Percentiles rank a stretch among this genome's conserved stretches.
Conservation (phyloP, 2,113 vertebrate species). For the Eulemur macaco region DNA sequence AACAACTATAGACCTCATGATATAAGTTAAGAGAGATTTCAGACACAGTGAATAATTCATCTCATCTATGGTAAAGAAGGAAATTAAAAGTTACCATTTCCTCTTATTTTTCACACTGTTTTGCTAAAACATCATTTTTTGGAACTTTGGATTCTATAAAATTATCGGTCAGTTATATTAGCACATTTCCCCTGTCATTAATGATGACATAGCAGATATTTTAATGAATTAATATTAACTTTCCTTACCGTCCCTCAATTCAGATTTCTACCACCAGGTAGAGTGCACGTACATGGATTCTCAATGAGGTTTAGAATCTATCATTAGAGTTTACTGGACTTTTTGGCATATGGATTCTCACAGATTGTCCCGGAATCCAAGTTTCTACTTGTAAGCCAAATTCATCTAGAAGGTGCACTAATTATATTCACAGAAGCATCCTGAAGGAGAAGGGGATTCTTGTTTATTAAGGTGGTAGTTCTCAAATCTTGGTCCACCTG, state of each 20-base stretch:
- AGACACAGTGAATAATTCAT: neutral
- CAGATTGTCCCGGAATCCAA: neutral
- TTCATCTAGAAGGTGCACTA: neutral
- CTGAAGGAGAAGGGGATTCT: neutral
- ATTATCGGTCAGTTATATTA: neutral
- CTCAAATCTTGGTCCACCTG: neutral
- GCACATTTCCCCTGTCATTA: neutral
- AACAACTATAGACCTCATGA: neutral
- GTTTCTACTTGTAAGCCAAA: neutral
- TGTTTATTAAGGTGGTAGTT: neutral
- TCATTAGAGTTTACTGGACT: neutral
- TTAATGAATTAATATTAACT: conserved; percentile 10
- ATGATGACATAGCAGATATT: neutral
- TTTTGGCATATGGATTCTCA: neutral
- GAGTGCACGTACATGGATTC: neutral
- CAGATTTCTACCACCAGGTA: neutral
- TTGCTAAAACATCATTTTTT: neutral
- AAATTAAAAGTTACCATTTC: neutral
- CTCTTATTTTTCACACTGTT: neutral
- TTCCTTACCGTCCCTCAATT: neutral
- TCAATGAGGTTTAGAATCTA: neutral
- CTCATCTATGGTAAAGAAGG: neutral
- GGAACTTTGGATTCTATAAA: neutral
- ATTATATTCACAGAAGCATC: neutral
- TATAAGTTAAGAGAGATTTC: neutral